Conservation (phyloP, 1,140 invertebrate species). For the Calycopis cecrops region DNA sequence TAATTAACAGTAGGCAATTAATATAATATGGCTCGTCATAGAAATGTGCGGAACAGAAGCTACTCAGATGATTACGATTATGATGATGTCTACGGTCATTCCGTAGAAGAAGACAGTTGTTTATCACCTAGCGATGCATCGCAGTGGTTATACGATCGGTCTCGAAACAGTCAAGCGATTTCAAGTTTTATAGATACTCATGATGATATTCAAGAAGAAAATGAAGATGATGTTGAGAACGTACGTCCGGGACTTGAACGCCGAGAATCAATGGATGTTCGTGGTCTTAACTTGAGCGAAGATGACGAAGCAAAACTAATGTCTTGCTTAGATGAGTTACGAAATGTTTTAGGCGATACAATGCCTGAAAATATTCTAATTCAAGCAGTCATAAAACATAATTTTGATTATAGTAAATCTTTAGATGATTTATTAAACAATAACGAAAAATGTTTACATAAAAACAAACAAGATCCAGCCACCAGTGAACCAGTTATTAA, state of each 20-base stretch:
- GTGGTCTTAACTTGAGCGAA: constrained; percentile 76
- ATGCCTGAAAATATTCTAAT: constrained; percentile 82
- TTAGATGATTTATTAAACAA: constrained; percentile 83
- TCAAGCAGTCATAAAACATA: constrained; percentile 67
- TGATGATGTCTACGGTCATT: constrained; percentile 94
- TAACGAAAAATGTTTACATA: constrained; percentile 36
- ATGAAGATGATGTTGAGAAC: constrained; percentile 70
- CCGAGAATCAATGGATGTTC: constrained; percentile 64
- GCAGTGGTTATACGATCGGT: constrained; percentile 91
- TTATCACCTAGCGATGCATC: constrained; percentile 91
- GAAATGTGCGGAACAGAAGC: constrained; percentile 84
- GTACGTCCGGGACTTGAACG: constrained; percentile 44
- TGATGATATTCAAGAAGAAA: constrained; percentile 85
- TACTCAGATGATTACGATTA: constrained; percentile 92
- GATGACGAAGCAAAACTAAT: constrained; percentile 83
- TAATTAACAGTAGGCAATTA: constrained; percentile 11
- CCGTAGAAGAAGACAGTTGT: constrained; percentile 91
- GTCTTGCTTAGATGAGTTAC: constrained; percentile 89
- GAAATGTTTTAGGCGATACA: constrained; percentile 86
- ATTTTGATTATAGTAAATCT: constrained; percentile 83
- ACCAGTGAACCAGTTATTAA: too few species aligned
- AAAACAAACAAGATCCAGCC: constrained; percentile 12
- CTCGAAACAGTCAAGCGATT: constrained; percentile 80
- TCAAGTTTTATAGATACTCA: constrained; percentile 82
- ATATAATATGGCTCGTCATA: constrained; percentile 82